These are phyloP conservation scores for Cactoblastis cactorum DNA, from an alignment of 2,888 invertebrate genomes.

Conservation along the genomic window DNA sequence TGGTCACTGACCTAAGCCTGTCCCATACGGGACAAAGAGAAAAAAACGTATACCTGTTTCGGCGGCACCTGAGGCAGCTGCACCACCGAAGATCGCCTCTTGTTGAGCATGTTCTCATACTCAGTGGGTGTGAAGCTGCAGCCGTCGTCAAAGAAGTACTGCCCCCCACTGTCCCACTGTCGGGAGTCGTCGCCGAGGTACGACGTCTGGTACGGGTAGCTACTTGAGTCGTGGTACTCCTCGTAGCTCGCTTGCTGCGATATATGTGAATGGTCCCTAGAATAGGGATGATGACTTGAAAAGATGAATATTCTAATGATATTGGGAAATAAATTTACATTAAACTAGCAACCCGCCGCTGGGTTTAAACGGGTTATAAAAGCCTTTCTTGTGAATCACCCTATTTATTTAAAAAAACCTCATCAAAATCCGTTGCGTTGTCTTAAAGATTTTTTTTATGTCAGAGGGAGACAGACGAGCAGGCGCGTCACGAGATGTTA, in stretches of 20 bases:
- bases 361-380: too few species aligned
- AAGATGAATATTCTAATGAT: too few species aligned
- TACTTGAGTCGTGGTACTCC: slow-evolving; percentile 82
- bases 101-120: slow-evolving; percentile 78
- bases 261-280: slow-evolving; percentile 73
- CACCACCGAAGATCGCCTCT: slow-evolving; percentile 73
- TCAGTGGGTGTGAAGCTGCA: slow-evolving; percentile 73
- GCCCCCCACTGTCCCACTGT: slow-evolving; percentile 87
- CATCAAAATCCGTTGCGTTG: too few species aligned
- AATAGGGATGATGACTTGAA: slow-evolving; percentile 22
- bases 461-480: too few species aligned
- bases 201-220: slow-evolving; percentile 81
- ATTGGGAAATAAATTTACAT: too few species aligned
- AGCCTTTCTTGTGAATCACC: too few species aligned
- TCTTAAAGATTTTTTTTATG: too few species aligned
- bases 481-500: too few species aligned
- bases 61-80: slow-evolving; percentile 74
- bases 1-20: too few species aligned
- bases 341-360: too few species aligned
- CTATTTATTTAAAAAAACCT: too few species aligned
- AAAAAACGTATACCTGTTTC: slow-evolving; percentile 50
- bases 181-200: slow-evolving; percentile 81
- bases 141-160: slow-evolving; percentile 61
- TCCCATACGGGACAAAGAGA: too few species aligned
- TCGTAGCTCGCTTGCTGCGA: slow-evolving; percentile 79